phyloP scores from a whole-genome alignment of 2,888 invertebrate genomes.

The Stenchaetothrips biformis region DNA sequence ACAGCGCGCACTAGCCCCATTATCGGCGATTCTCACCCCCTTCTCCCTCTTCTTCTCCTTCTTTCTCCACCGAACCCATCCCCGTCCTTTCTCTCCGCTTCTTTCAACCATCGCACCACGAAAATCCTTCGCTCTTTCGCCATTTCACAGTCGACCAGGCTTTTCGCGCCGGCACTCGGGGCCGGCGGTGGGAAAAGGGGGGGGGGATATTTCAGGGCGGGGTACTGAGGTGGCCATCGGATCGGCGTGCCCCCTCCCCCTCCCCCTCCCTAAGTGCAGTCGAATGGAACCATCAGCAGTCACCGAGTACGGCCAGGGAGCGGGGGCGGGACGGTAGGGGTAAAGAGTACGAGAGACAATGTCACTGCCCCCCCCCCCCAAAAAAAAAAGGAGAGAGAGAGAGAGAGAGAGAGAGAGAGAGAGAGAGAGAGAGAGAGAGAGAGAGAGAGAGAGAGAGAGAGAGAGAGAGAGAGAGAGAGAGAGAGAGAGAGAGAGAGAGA shows the following conservation, averaged over 20 bases:
- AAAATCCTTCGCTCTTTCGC: neutral
- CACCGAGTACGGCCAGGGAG: too few relatives aligned
- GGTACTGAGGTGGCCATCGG: too few relatives aligned
- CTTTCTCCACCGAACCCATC: neutral
- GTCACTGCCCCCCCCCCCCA: neutral
- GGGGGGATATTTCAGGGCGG: neutral
- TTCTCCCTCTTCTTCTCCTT: too few relatives aligned
- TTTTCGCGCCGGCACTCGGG: neutral
- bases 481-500: conserved; percentile 29
- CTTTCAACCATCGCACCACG: neutral
- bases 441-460: conserved; percentile 11
- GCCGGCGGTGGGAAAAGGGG: neutral
- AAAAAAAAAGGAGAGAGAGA: neutral
- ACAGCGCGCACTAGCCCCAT: conserved; percentile 25
- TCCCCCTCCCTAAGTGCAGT: too few relatives aligned
- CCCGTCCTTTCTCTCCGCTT: neutral
- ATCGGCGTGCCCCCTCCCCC: too few relatives aligned
- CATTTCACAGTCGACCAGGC: neutral
- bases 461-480: conserved; percentile 26
- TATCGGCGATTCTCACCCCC: neutral
- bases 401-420: conserved; percentile 12
- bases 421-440: neutral
- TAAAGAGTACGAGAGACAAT: too few relatives aligned
- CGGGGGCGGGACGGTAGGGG: too few relatives aligned
- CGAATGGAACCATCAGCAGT: too few relatives aligned